Evolutionary conservation across 2,888 invertebrate species (phyloP), one percentile per base, ranked within the genome.

Genomic region (Ecdyonurus torrentis): DNA sequence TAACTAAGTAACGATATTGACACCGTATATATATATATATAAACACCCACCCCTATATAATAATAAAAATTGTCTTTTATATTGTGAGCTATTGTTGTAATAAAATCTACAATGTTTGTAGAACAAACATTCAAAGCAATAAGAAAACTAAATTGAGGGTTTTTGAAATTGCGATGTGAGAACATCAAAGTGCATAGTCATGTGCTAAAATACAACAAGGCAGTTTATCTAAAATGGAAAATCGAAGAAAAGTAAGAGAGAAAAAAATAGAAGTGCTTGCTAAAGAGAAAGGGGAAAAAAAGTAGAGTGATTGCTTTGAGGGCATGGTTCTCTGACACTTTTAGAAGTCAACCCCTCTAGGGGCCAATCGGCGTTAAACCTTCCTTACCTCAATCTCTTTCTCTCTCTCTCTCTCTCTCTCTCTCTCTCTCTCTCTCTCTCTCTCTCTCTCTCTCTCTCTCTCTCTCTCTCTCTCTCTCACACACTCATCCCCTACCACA

Each of bases 291-390:
- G 50, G 18, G 50, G 7, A 55, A 20, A 55, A 55, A 55, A 37
- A 37, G 7, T 15, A 37, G 37, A 37, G 37, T 55, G 55, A 55
- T 55, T 55, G 55, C 55, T 55, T 55, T 55, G 55, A 55, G 55
- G 55, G 55, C 55, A 55, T 5, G 22, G 55, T 55, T 55, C 22
- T n/a, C 55, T 22, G 55, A 55, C 55, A 55, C 55, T 55, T 55
- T 55, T 22, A 55, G 55, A 55, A 22, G 22, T n/a, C 55, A 55
- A 20, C 5, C 55, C 22, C 55, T 55, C 55, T 22, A 22, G 22
- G 55, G 55, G 55, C 55, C 55, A 55, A 55, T 55, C 55, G 55
- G 22, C n/a, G 55, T 55, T 55, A 55, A 55, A 55, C 55, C 55
- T 22, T 22, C 22, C 22, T n/a, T 22, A 55, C 19, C 22, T 22